Conservation (phyloP, 2,888 invertebrate genomes). For the Leptura quadrifasciata region DNA sequence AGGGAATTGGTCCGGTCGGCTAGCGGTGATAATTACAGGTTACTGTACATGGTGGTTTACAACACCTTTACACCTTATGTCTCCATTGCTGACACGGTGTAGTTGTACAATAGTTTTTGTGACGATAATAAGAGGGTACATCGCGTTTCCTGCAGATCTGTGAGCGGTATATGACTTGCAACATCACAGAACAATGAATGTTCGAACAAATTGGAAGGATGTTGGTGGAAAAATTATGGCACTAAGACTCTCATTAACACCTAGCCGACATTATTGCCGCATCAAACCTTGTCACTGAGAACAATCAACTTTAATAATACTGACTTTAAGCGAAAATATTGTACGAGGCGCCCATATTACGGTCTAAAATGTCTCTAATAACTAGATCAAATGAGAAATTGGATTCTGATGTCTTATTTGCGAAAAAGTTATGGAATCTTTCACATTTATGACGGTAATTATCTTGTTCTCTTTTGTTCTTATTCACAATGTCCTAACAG, state of each 20-base stretch:
- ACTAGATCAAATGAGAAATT: too few relatives aligned
- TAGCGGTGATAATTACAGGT: conserved; percentile 60
- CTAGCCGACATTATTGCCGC: conserved; percentile 47
- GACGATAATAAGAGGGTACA: conserved; percentile 60
- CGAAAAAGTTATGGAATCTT: too few relatives aligned
- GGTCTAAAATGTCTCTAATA: too few relatives aligned
- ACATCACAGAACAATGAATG: conserved; percentile 55
- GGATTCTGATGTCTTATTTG: too few relatives aligned
- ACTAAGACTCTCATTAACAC: conserved; percentile 49
- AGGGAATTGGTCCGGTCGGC: conserved; percentile 57
- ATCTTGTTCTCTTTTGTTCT: too few relatives aligned
- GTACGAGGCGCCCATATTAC: too few relatives aligned
- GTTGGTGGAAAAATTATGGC: conserved; percentile 46
- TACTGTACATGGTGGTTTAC: conserved; percentile 52
- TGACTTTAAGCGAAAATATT: not conserved
- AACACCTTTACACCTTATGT: conserved; percentile 54
- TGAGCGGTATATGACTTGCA: conserved; percentile 60
- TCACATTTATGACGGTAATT: too few relatives aligned
- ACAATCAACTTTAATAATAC: conserved; percentile 27
- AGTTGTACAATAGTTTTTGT: conserved; percentile 49
- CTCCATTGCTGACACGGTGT: conserved; percentile 41
- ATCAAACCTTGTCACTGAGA: conserved; percentile 43
- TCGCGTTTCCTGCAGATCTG: conserved; percentile 62
- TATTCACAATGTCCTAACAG: too few relatives aligned
- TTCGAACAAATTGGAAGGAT: conserved; percentile 56